Conservation (phyloP, 2,888 invertebrate genomes). For the Lapara coniferarum region DNA sequence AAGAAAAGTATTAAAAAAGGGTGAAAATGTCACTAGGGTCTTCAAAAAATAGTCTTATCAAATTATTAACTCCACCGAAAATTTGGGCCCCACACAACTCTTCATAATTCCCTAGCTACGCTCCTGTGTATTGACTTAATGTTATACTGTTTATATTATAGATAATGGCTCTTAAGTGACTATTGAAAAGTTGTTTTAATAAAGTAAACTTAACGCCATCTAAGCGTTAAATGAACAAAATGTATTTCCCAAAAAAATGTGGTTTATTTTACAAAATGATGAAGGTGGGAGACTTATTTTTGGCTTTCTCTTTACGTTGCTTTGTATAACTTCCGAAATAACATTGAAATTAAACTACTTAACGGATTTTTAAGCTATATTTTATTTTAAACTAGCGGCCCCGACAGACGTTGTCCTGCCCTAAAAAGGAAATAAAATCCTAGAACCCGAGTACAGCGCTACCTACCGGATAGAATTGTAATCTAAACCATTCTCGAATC, state of each 20-base stretch:
- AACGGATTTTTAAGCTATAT: too few species aligned
- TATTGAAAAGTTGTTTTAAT: conserved; percentile 14
- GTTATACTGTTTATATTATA: conserved; percentile 12
- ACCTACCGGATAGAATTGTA: too few species aligned
- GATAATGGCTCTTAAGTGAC: conserved; percentile 15
- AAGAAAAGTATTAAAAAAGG: too few species aligned
- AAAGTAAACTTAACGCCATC: conserved; percentile 9
- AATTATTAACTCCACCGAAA: neutral
- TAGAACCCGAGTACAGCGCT: too few species aligned
- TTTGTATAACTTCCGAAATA: neutral
- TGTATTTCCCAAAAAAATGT: neutral
- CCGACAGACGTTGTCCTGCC: too few species aligned
- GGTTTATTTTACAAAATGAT: neutral
- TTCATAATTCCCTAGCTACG: neutral
- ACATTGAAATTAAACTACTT: too few species aligned
- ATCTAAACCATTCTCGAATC: too few species aligned
- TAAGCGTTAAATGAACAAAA: neutral
- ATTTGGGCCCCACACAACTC: neutral
- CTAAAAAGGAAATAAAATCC: too few species aligned
- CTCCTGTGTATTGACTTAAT: conserved; percentile 1
- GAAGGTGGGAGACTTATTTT: neutral
- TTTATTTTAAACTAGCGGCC: too few species aligned
- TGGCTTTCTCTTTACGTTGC: neutral
- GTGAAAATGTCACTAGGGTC: too few species aligned
- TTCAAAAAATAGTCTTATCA: too few species aligned